Evolutionary conservation across 2,888 invertebrate genomes (phyloP), one percentile per base, ranked within the genome.

Genomic region (Hypomecis punctinalis): DNA sequence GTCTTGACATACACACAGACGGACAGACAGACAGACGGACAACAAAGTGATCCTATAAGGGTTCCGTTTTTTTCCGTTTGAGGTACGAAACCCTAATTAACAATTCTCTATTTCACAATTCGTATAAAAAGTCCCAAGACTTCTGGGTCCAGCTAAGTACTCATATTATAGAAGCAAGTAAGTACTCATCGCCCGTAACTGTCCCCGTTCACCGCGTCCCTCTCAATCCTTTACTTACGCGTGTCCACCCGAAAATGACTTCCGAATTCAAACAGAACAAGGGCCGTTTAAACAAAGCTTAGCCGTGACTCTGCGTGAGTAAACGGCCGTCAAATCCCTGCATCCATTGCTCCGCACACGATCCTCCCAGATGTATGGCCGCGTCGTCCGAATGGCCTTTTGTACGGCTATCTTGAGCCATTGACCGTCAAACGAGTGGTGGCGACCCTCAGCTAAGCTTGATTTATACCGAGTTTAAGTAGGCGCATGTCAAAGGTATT

Each of bases 271-370:
- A 70, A 68, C 61, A 70, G 66, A 62, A 52, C 83, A 85, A 83
- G 85, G 82, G 82, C 80, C 82, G 78, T 80, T 83, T 83, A 86
- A 83, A 89, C 86, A 88, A 87, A 88, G 85, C 84, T 80, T 76
- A 79, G 77, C 59, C 66, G 67, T 69, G 69, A 77, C 75, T 76
- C 78, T 47, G 75, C 76, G 85, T 88, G 86, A 88, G 81, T 87
- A 84, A 88, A 84, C 81, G 79, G 83, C 86, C 81, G 80, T 83
- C 84, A 89, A 92, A 92, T 92, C 91, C 91, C 81, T 74, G 71
- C 76, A 78, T 77, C 88, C 82, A 89, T 90, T 87, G 89, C 84
- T 78, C 68, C 70, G 82, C 80, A 81, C 92, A 91, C 92, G 91
- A 84, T 79, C 85, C 81, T 61, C 77, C 80, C 91, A 91, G 91